Conservation (phyloP, 1,140 invertebrate species). For the Popillia japonica region DNA sequence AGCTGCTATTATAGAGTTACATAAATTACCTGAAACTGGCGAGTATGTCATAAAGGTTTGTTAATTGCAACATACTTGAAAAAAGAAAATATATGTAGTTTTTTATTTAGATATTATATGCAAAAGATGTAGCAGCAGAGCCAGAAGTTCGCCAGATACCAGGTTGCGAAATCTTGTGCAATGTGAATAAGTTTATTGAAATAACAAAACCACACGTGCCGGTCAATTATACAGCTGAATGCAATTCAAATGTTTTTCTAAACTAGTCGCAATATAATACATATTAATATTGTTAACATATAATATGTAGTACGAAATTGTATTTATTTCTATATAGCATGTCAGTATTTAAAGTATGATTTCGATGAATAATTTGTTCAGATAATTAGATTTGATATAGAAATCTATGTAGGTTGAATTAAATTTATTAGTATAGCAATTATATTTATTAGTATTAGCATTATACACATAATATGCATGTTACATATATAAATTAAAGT, state of each 20-base stretch:
- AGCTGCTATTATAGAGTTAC: conserved; percentile 58
- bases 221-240: conserved; percentile 54
- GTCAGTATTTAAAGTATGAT: too few species aligned
- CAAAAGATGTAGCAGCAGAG: conserved; percentile 43
- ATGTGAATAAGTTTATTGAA: conserved; percentile 49
- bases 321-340: too few species aligned
- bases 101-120: conserved; percentile 49
- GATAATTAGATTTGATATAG: too few species aligned
- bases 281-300: too few species aligned
- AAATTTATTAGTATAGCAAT: too few species aligned
- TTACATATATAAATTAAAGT: neutral
- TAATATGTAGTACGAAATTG: too few species aligned
- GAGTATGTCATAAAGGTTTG: conserved; percentile 69
- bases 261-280: too few species aligned
- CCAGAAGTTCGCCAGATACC: conserved; percentile 46
- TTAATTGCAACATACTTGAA: neutral
- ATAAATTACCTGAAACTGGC: conserved; percentile 68
- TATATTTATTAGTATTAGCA: too few species aligned
- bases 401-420: too few species aligned
- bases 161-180: conserved; percentile 49
- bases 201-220: conserved; percentile 49
- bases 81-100: neutral
- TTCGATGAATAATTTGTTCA: too few species aligned
- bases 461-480: too few species aligned
- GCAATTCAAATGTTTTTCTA: conserved; percentile 43